Evolutionary conservation across 2,113 vertebrate species (phyloP), one percentile per base, ranked within the genome.

Genomic region (Etia nguti): DNA sequence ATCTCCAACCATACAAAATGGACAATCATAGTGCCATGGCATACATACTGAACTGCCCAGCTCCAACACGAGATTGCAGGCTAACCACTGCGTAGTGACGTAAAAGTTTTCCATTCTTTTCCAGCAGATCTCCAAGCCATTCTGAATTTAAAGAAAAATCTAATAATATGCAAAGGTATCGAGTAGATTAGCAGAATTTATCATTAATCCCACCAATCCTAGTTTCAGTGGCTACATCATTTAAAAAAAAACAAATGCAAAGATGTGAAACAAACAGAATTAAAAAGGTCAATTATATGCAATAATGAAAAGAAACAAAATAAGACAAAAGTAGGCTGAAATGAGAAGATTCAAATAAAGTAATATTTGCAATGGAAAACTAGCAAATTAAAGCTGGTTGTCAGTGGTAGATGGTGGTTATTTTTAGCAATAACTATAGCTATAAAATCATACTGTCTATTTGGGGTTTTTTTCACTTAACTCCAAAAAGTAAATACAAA

Each of bases 171-270:
- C 8, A 43, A 16, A 70, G n/a, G 26, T 70, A 16, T 10, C 1
- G 3, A 26, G 38, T 26, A 70, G 38, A 26, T 73, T 0, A 26
- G n/a, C 62, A 70, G 36, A 70, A n/a, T 24, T 24, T 0, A 24
- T 70, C 12, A 43, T 70, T 70, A 70, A 13, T 43, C 65, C n/a
- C n/a, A 43, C 36, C 65, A 43, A 24, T 16, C 36, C 65, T 36
- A 65, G 6, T 46, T 18, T 46, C 12, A 50, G 26, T 31, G 26
- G 70, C 70, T 20, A 50, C 24, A 77, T 50, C 10, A 31, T 54
- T 77, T 31, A 7, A 1, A 3, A 65, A 29, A 11, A 31, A 77
- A n/a, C 10, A 1, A 52, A 52, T 11, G 0, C 2, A 54, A 54
- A 54, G 9, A 5, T 54, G 52, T 54, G 8, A n/a, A 54, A 50